phyloP scores from a whole-genome alignment of 2,888 invertebrate genomes.

The Ennomos erosarius region DNA sequence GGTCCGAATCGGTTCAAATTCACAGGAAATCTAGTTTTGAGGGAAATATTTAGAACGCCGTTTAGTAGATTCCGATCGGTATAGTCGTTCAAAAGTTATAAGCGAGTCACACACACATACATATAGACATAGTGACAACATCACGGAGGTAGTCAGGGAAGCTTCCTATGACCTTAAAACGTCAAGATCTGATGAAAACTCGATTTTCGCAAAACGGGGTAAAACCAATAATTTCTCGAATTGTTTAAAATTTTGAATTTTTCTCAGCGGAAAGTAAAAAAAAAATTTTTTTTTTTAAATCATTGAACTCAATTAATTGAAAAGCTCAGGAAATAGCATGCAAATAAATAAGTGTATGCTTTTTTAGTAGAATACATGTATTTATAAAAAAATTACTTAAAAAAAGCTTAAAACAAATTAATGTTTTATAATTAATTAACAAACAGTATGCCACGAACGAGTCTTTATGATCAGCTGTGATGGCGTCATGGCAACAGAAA shows the following conservation, averaged over 20 bases:
- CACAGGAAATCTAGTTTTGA: too few species aligned
- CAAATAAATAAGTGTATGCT: conserved; percentile 22
- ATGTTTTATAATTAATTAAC: conserved; percentile 22
- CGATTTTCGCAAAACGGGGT: conserved; percentile 23
- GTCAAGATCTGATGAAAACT: conserved; percentile 25
- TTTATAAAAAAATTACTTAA: conserved; percentile 13
- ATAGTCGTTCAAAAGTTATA: conserved; percentile 12
- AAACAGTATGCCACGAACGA: too few species aligned
- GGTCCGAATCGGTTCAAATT: too few species aligned
- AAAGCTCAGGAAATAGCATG: conserved; percentile 24
- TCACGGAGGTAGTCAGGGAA: conserved; percentile 13
- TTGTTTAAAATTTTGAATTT: conserved; percentile 12
- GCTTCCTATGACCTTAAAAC: conserved; percentile 23
- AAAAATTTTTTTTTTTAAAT: conserved; percentile 10
- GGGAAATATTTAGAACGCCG: too few species aligned
- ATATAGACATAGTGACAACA: conserved; percentile 12
- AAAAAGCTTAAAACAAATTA: conserved; percentile 11
- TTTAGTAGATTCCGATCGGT: too few species aligned
- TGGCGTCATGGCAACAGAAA: conserved; percentile 14
- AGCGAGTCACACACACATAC: conserved; percentile 16
- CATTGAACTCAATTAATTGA: conserved; percentile 14
- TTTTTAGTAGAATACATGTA: conserved; percentile 14
- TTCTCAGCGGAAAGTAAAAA: conserved; percentile 15
- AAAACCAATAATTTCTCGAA: conserved; percentile 22
- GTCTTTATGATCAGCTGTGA: conserved; percentile 8